These are phyloP conservation scores for Machimus rusticus DNA, from an alignment of 2,888 invertebrate genomes.

Conservation along the genomic window DNA sequence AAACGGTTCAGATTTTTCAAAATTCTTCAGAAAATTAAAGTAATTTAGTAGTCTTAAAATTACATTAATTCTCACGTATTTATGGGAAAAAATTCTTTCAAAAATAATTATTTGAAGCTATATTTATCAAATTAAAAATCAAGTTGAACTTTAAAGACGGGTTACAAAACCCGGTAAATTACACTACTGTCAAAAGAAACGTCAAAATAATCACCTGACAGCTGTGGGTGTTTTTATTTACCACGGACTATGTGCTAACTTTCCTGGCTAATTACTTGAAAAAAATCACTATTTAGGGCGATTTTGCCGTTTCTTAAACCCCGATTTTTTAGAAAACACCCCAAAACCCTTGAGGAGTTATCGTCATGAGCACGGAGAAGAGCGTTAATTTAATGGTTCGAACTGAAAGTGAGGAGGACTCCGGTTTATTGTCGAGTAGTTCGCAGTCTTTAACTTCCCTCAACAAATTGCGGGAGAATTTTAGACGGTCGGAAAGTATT, in stretches of 20 bases:
- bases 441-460: conserved; percentile 67
- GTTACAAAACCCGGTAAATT: not conserved
- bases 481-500: conserved; percentile 59
- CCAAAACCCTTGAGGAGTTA: not conserved
- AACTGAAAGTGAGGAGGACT: conserved; percentile 57
- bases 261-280: not conserved
- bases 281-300: not conserved
- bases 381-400: conserved; percentile 57
- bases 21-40: not conserved
- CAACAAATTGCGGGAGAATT: conserved; percentile 59
- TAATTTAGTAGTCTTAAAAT: not conserved
- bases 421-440: conserved; percentile 54
- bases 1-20: not conserved
- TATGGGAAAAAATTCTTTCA: no score
- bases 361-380: conserved; percentile 54
- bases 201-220: not conserved
- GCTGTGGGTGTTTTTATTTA: not conserved
- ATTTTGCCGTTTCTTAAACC: not conserved
- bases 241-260: not conserved
- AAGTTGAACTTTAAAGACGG: not conserved
- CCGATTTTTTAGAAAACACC: not conserved
- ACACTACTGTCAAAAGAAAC: not conserved
- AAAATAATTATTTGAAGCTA: no score
- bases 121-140: not conserved
- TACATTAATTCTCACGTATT: no score